Evolutionary conservation across 2,888 invertebrate species (phyloP).

Genomic region (Bruchidius siliquastri): DNA sequence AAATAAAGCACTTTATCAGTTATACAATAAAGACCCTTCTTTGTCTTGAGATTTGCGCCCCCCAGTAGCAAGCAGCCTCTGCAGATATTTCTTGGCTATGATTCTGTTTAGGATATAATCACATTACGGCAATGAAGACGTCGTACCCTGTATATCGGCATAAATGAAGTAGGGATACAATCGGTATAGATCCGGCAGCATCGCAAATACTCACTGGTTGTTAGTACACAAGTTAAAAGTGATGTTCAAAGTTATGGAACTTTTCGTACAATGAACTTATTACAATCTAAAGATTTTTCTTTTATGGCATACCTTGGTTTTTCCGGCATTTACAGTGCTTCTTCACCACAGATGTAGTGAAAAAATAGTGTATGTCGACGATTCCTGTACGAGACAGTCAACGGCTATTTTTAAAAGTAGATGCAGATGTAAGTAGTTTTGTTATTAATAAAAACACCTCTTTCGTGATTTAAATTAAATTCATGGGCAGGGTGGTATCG

Average conservation of each 20-base stretch:
- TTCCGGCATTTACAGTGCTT: background rate
- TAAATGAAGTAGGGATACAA: background rate
- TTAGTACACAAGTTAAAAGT: constrained; percentile 32
- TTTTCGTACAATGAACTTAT: constrained; percentile 31
- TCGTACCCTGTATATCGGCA: background rate
- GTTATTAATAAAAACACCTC: background rate
- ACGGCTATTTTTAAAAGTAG: background rate
- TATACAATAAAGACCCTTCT: too few relatives aligned
- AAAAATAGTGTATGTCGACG: background rate
- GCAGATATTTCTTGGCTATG: too few relatives aligned
- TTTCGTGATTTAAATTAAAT: background rate
- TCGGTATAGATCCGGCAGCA: background rate
- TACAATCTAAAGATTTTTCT: constrained; percentile 12
- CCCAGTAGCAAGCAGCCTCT: too few relatives aligned
- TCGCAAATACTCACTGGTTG: constrained; percentile 24
- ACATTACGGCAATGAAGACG: too few relatives aligned
- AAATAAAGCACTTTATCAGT: too few relatives aligned
- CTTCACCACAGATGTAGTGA: background rate
- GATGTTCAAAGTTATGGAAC: constrained; percentile 26
- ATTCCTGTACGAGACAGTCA: background rate
- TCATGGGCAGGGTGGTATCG: background rate
- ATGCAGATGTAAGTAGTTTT: background rate
- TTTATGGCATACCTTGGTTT: background rate
- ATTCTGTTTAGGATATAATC: too few relatives aligned
- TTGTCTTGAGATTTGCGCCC: too few relatives aligned